Percentiles rank a stretch among this genome's conserved stretches.
These are phyloP conservation scores for Alosa sapidissima DNA, from an alignment of 2,797 vertebrate genomes.

Conservation along the genomic window DNA sequence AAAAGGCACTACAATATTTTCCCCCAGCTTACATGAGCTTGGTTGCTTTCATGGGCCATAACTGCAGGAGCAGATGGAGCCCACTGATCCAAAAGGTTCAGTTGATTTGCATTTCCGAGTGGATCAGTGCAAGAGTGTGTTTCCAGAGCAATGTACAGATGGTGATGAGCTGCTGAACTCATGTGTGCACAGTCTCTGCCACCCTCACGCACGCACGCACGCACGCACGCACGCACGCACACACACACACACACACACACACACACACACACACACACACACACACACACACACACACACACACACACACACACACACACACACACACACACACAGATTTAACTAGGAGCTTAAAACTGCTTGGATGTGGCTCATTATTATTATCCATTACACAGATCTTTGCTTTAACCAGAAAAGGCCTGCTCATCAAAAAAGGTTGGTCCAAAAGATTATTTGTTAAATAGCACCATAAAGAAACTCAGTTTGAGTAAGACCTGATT, in stretches of 20 bases:
- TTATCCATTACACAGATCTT: neutral
- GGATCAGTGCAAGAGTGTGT: neutral
- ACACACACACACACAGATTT: neutral
- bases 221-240: neutral
- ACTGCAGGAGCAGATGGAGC: neutral
- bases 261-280: neutral
- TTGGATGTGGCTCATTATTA: neutral
- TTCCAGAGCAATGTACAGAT: neutral
- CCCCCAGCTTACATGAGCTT: neutral
- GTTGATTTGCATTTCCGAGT: constrained; percentile 2
- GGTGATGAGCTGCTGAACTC: neutral
- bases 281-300: neutral
- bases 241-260: neutral
- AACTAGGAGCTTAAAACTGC: no score
- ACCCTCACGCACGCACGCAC: neutral
- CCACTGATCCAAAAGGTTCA: constrained; percentile 17
- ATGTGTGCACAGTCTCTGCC: neutral
- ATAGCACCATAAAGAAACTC: neutral
- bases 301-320: neutral
- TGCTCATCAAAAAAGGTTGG: no score
- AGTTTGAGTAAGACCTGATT: neutral
- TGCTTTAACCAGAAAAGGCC: neutral
- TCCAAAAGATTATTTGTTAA: neutral
- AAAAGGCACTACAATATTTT: neutral
- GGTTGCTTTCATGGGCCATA: neutral